A percentile compares a stretch with the other conserved stretches of the same genome.
Conservation (phyloP, 2,888 invertebrate genomes). For the Eupithecia exiguata region DNA sequence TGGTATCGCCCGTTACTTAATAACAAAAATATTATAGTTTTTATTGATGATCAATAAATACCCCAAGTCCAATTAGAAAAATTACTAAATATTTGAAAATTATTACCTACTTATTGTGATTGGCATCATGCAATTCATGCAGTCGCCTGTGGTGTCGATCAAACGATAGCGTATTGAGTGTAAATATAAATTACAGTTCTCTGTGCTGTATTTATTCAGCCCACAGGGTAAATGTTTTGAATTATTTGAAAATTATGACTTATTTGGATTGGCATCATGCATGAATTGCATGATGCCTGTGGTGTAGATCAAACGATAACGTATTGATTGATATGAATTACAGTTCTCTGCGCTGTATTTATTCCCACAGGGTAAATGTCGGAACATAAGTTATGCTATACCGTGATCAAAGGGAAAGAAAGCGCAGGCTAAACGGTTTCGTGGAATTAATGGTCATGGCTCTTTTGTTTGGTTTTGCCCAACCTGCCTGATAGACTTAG, state of each 20-base stretch:
- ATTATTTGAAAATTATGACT: background rate
- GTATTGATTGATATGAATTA: conserved; percentile 3
- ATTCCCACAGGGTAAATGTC: conserved; percentile 20
- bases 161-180: conserved; percentile 2
- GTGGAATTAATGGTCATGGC: conserved; percentile 38
- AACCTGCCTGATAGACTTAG: conserved; percentile 6
- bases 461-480: conserved; percentile 32
- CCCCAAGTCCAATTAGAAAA: background rate
- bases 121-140: background rate
- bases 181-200: background rate
- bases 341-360: background rate
- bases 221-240: conserved; percentile 13
- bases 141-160: background rate
- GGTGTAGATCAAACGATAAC: conserved; percentile 1
- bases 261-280: background rate
- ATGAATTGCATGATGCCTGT: background rate
- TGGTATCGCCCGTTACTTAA: no score
- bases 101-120: background rate
- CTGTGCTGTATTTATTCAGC: background rate
- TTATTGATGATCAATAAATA: background rate
- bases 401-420: conserved; percentile 43
- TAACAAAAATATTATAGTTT: no score
- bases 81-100: background rate
- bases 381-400: conserved; percentile 42
- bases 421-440: conserved; percentile 39